These are phyloP conservation scores for Pocillopora damicornis DNA, from an alignment of 64 coral and sea anemone species.

Conservation along the genomic window DNA sequence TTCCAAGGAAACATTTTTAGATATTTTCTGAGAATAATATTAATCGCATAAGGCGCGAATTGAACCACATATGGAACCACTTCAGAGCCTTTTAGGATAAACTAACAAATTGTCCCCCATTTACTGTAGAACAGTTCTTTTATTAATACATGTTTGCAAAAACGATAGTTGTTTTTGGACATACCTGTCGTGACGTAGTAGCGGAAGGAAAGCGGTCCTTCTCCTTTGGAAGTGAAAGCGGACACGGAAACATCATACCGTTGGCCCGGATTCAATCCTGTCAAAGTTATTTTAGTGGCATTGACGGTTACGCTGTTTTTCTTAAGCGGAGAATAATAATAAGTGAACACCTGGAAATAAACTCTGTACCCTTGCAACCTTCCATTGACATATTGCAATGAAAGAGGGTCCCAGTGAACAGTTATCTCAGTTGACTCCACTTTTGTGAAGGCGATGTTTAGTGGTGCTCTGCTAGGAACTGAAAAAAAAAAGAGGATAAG, in stretches of 20 bases:
- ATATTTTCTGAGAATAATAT: too few relatives aligned
- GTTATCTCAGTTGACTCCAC: slow-evolving; percentile 1
- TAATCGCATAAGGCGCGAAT: too few relatives aligned
- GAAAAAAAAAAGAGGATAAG: background rate
- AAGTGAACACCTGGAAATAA: background rate
- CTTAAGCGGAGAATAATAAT: background rate
- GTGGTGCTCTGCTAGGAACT: background rate
- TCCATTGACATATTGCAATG: slow-evolving; percentile 1
- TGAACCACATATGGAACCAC: too few relatives aligned
- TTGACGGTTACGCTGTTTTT: background rate
- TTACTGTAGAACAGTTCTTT: too few relatives aligned
- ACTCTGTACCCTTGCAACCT: slow-evolving; percentile 21
- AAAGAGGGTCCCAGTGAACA: background rate
- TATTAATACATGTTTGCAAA: background rate
- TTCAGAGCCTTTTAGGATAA: background rate
- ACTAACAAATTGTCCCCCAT: background rate
- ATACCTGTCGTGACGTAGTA: slow-evolving; percentile 12
- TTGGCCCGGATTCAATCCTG: background rate
- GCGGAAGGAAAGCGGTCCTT: background rate
- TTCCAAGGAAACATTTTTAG: too few relatives aligned
- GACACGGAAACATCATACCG: slow-evolving; percentile 4
- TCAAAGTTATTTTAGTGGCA: background rate
- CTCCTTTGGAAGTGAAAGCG: slow-evolving; percentile 38
- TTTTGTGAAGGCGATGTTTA: background rate
- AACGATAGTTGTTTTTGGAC: background rate